Evolutionary conservation across 1,140 invertebrate species (phyloP).

Genomic region (Aradophagus sp.): DNA sequence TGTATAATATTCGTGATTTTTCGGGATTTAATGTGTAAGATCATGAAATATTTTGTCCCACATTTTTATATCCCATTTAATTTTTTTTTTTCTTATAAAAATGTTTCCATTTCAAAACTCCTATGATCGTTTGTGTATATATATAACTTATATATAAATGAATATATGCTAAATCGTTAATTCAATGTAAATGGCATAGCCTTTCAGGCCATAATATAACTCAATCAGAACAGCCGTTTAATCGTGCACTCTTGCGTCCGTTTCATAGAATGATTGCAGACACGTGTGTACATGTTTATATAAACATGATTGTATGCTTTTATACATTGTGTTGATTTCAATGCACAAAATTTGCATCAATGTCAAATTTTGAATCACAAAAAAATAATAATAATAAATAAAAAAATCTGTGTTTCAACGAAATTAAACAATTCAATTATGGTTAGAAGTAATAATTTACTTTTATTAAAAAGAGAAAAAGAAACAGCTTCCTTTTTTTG

Average conservation of each 20-base stretch:
- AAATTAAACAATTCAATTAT: too few relatives aligned
- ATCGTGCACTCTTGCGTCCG: slow-evolving; percentile 19
- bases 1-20: slow-evolving; percentile 13
- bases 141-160: slow-evolving; percentile 46
- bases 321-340: slow-evolving; percentile 23
- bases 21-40: slow-evolving; percentile 20
- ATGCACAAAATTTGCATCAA: slow-evolving; percentile 14
- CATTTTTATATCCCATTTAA: too few relatives aligned
- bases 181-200: slow-evolving; percentile 46
- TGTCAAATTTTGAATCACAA: slow-evolving; percentile 28
- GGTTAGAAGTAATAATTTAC: slow-evolving; percentile 22
- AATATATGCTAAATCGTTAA: slow-evolving; percentile 44
- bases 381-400: slow-evolving; percentile 9
- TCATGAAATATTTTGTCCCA: too few relatives aligned
- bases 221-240: slow-evolving; percentile 35
- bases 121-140: slow-evolving; percentile 32
- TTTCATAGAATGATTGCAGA: slow-evolving; percentile 6
- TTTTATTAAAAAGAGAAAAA: slow-evolving; percentile 17
- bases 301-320: too few relatives aligned
- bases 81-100: slow-evolving; percentile 4
- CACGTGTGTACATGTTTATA: slow-evolving; percentile 8
- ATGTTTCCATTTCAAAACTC: slow-evolving; percentile 2
- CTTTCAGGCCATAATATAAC: slow-evolving; percentile 29
- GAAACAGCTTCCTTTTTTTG: slow-evolving; percentile 1
- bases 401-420: neutral